Base-by-base conservation (phyloP, 2,113 vertebrate genomes). In the Anguilla rostrata region DNA sequence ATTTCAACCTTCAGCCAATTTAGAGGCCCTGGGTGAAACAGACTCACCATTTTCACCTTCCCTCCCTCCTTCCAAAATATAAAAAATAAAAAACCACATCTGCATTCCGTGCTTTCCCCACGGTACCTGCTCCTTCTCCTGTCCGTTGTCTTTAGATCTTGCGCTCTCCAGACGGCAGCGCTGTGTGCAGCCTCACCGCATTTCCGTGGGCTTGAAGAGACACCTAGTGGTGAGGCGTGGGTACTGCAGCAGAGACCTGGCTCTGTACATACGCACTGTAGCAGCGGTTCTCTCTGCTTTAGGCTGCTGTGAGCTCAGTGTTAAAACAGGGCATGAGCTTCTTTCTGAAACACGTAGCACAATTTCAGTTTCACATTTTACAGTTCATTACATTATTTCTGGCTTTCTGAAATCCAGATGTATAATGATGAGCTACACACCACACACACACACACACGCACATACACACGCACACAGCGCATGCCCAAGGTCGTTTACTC, bases 201-300 rank as follows among this genome's bases (percentile, higher is more conserved):
- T n/a, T 87, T 49, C 75, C 41, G 71, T 81, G 83, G 86, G 49
- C 83, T 29, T 34, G 60, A 87, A 87, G 86, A 84, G 86, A 63
- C 86, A 87, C 46, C 86, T 84, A 49, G 86, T 87, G 86, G 83
- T 41, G 39, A 41, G 2, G n/a, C 0, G 3, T 26, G 29, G 39
- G 83, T 57, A 84, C 26, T 66, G 57, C 83, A 81, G 22, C 5
- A 39, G 16, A 34, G 2, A 46, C 0, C 15, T 12, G 60, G 43
- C 14, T 18, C 34, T 75, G 81, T 0, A 34, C 34, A 34, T 16
- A 5, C 66, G 60, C 3, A 6, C 22, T 66, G 60, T 22, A 26
- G 60, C 18, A 26, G 60, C 22, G 60, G 26, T 26, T 26, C 60
- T 66, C 60, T 4, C 60, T 18, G 14, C 60, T 66, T 20, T 66